phyloP scores from a whole-genome alignment of 2,113 vertebrate species.

The Python bivittatus region DNA sequence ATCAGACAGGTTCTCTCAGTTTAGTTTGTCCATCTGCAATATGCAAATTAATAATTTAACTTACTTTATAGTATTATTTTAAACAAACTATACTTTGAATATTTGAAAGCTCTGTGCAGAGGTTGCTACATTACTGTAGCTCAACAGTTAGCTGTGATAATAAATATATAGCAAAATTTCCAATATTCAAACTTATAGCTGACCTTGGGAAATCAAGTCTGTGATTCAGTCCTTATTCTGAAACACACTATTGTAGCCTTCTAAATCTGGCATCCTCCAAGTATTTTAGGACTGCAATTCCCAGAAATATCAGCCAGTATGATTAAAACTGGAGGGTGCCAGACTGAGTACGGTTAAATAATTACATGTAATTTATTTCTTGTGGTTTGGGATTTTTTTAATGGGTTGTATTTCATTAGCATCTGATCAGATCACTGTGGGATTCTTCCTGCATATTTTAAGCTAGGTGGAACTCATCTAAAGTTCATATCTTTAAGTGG shows the following conservation, averaged over 20 bases:
- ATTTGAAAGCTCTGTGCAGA: neutral
- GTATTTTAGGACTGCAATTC: neutral
- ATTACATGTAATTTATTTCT: neutral
- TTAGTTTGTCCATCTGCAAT: no score
- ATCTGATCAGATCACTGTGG: conserved; percentile 26
- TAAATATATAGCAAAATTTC: neutral
- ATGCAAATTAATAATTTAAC: no score
- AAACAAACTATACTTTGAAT: no score
- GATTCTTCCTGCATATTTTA: conserved; percentile 49
- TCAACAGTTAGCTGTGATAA: neutral
- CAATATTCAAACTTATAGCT: neutral
- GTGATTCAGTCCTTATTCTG: neutral
- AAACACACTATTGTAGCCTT: neutral
- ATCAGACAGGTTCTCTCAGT: no score
- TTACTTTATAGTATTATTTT: no score
- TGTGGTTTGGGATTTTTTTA: conserved; percentile 10
- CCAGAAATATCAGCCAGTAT: neutral
- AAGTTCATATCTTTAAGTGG: conserved; percentile 35
- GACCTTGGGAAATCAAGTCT: neutral
- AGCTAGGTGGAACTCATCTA: conserved; percentile 47
- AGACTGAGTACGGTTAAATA: neutral
- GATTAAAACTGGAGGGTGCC: neutral
- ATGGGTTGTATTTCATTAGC: conserved; percentile 32
- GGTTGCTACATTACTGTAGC: neutral
- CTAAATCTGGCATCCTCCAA: neutral